A percentile compares a stretch with the other conserved stretches of the same genome.
These are phyloP conservation scores for Caenorhabditis brenneri DNA, from an alignment of 1,140 invertebrate species.

Conservation along the genomic window DNA sequence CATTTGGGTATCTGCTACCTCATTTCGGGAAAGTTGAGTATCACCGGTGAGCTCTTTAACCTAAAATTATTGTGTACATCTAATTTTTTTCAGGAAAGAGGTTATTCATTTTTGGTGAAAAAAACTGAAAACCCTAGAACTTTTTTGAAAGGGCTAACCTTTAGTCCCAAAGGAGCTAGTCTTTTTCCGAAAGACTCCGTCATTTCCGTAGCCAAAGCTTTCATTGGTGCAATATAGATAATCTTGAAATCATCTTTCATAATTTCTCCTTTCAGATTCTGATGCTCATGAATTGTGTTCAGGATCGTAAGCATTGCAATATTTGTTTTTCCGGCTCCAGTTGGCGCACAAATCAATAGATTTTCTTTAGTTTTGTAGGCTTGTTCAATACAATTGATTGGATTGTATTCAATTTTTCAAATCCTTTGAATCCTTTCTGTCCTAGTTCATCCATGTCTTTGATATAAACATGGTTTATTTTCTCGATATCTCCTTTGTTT, in stretches of 20 bases:
- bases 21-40: slow-evolving; percentile 92
- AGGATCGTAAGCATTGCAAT: slow-evolving; percentile 91
- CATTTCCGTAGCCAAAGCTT: slow-evolving; percentile 97
- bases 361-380: slow-evolving; percentile 97
- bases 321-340: slow-evolving; percentile 95
- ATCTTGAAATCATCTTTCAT: slow-evolving; percentile 94
- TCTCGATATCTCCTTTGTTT: slow-evolving; percentile 77
- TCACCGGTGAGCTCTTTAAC: slow-evolving; percentile 93
- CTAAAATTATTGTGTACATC: slow-evolving; percentile 77
- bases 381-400: slow-evolving; percentile 92
- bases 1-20: slow-evolving; percentile 91
- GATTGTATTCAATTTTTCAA: slow-evolving; percentile 87
- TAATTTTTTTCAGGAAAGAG: slow-evolving; percentile 76
- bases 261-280: slow-evolving; percentile 75
- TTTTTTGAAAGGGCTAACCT: too few relatives aligned
- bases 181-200: slow-evolving; percentile 88
- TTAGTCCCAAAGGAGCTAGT: slow-evolving; percentile 80
- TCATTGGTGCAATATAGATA: slow-evolving; percentile 99
- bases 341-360: slow-evolving; percentile 91
- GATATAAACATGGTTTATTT: slow-evolving; percentile 74
- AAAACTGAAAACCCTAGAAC: too few relatives aligned
- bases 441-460: slow-evolving; percentile 62
- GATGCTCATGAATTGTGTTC: slow-evolving; percentile 85
- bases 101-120: not conserved
- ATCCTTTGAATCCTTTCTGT: slow-evolving; percentile 73